These are phyloP conservation scores for Pyrgus malvae DNA, from an alignment of 2,888 invertebrate genomes.

Conservation along the genomic window DNA sequence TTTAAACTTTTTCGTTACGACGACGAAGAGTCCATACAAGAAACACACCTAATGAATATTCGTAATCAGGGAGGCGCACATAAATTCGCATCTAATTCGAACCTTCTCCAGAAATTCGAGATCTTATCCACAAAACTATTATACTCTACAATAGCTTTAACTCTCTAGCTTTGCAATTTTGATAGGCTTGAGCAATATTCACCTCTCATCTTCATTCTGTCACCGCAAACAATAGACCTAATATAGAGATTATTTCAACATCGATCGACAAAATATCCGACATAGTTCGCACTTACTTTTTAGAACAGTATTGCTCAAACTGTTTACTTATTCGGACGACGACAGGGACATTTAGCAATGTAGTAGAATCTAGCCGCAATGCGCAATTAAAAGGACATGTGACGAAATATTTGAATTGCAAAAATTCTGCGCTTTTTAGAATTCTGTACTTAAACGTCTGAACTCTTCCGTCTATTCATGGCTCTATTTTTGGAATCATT, in stretches of 20 bases:
- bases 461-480: too few relatives aligned
- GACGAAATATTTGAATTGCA: conserved; percentile 17
- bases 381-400: conserved; percentile 17
- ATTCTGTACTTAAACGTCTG: too few relatives aligned
- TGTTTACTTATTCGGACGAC: conserved; percentile 52
- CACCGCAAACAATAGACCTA: background rate
- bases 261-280: conserved; percentile 47
- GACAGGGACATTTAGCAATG: conserved; percentile 33
- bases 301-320: conserved; percentile 36
- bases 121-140: too few relatives aligned
- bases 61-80: too few relatives aligned
- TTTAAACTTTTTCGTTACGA: too few relatives aligned
- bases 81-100: too few relatives aligned
- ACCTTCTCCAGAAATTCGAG: too few relatives aligned
- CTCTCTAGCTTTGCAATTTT: too few relatives aligned
- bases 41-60: too few relatives aligned
- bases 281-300: conserved; percentile 37
- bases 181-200: too few relatives aligned
- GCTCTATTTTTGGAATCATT: too few relatives aligned
- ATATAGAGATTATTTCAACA: conserved; percentile 37
- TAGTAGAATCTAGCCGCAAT: conserved; percentile 14
- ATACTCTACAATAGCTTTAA: background rate
- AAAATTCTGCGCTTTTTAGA: conserved; percentile 6
- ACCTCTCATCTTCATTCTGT: background rate
- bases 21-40: too few relatives aligned